Conservation (phyloP, 2,888 invertebrate genomes). For the Dasysyrphus tricinctus region DNA sequence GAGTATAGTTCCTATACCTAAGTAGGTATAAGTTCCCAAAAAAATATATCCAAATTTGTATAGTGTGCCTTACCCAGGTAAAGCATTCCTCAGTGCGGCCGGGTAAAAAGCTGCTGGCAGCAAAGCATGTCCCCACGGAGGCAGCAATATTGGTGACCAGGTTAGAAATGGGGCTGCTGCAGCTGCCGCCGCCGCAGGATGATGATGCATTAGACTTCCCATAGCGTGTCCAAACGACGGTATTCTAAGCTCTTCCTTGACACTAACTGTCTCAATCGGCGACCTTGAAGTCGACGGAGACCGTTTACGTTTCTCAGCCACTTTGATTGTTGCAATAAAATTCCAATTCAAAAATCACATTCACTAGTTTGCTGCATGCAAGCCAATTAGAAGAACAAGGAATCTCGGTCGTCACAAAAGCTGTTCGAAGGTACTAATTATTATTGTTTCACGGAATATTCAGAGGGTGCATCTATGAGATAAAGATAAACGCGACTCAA, state of each 20-base stretch:
- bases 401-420: background rate
- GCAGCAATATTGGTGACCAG: conserved; percentile 90
- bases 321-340: conserved; percentile 78
- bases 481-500: conserved; percentile 28
- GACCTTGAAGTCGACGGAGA: conserved; percentile 81
- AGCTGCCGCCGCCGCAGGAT: conserved; percentile 86
- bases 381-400: conserved; percentile 27
- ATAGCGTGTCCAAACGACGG: conserved; percentile 80
- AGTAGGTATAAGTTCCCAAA: too few relatives aligned
- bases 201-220: conserved; percentile 82
- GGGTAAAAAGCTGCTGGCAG: conserved; percentile 89
- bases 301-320: conserved; percentile 83
- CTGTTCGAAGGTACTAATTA: background rate
- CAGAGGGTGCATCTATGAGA: background rate
- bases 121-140: conserved; percentile 90
- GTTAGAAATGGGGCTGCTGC: conserved; percentile 88
- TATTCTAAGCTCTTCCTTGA: conserved; percentile 80
- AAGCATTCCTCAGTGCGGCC: conserved; percentile 88
- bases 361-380: conserved; percentile 34
- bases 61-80: conserved; percentile 88
- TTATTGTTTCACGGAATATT: background rate
- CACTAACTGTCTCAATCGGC: conserved; percentile 76
- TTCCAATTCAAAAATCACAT: conserved; percentile 56
- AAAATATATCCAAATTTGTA: conserved; percentile 3
- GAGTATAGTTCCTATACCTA: too few relatives aligned